A percentile compares a stretch with the other conserved stretches of the same genome.
These are phyloP conservation scores for Pseudomugil tenellus DNA, from an alignment of 2,797 vertebrate genomes.

Conservation along the genomic window DNA sequence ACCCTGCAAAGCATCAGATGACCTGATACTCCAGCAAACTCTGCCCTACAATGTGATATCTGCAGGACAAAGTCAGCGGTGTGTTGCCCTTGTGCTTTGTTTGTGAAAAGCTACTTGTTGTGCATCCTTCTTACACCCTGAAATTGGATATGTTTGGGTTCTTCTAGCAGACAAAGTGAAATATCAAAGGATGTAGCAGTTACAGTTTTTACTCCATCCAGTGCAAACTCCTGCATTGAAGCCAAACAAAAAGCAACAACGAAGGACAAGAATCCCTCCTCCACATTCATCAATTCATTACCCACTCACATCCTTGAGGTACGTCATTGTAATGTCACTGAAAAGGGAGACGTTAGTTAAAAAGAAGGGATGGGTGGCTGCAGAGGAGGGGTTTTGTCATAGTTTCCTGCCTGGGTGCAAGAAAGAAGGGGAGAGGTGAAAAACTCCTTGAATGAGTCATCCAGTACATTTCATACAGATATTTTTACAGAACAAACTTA, in stretches of 20 bases:
- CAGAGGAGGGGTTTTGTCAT: slow-evolving; percentile 29
- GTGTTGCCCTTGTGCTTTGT: slow-evolving; percentile 15
- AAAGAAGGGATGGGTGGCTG: slow-evolving; percentile 27
- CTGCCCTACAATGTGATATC: slow-evolving; percentile 36
- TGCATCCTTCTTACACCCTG: slow-evolving; percentile 29
- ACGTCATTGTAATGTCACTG: slow-evolving; percentile 2
- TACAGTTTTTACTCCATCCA: slow-evolving; percentile 27
- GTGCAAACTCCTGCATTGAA: slow-evolving; percentile 20
- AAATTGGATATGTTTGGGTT: slow-evolving; percentile 30
- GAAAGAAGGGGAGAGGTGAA: slow-evolving; percentile 29
- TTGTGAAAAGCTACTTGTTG: slow-evolving; percentile 31
- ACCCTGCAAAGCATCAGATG: slow-evolving; percentile 17
- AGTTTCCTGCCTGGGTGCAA: slow-evolving; percentile 23
- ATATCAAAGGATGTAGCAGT: slow-evolving; percentile 11
- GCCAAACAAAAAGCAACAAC: slow-evolving; percentile 16
- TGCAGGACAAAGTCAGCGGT: slow-evolving; percentile 13
- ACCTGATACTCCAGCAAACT: slow-evolving; percentile 31
- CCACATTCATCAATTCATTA: slow-evolving; percentile 43
- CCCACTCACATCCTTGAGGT: neutral
- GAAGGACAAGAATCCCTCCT: slow-evolving; percentile 28
- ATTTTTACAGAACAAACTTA: slow-evolving; percentile 40
- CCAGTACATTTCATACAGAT: slow-evolving; percentile 36
- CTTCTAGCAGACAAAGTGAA: slow-evolving; percentile 32
- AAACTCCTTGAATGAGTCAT: slow-evolving; percentile 70
- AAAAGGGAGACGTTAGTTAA: slow-evolving; percentile 5